phyloP scores from a whole-genome alignment of 2,797 vertebrate genomes.

The Propithecus perrieri region DNA sequence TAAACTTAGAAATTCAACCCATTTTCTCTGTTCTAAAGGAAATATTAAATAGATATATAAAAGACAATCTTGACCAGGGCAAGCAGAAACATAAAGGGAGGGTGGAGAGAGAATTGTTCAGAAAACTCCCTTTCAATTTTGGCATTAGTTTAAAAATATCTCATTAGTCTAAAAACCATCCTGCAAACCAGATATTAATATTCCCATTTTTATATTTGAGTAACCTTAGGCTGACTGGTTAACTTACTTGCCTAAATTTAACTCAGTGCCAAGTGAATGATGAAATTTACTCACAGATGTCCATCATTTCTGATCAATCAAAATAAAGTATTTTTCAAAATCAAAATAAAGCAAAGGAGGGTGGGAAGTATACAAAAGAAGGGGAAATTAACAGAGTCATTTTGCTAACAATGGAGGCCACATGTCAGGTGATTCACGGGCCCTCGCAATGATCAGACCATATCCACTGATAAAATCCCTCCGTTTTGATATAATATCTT shows the following conservation, averaged over 20 bases:
- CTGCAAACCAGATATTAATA: neutral
- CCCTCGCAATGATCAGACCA: neutral
- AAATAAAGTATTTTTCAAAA: neutral
- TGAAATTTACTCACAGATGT: neutral
- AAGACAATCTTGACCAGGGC: neutral
- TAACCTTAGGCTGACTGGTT: neutral
- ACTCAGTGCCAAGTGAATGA: neutral
- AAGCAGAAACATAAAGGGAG: neutral
- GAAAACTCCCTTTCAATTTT: neutral
- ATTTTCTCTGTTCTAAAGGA: neutral
- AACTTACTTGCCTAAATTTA: neutral
- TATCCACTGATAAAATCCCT: neutral
- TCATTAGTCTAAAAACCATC: neutral
- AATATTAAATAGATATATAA: neutral
- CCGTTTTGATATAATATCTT: neutral
- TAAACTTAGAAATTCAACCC: neutral
- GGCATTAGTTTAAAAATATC: neutral
- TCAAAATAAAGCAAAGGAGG: neutral
- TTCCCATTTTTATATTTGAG: neutral
- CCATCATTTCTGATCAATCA: neutral
- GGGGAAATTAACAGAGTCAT: neutral
- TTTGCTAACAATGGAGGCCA: neutral
- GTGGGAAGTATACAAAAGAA: neutral
- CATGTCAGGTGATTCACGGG: neutral
- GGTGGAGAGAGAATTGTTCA: neutral